These are phyloP conservation scores for Margaritifera margaritifera DNA, from an alignment of 2,888 invertebrate genomes.

Conservation along the genomic window DNA sequence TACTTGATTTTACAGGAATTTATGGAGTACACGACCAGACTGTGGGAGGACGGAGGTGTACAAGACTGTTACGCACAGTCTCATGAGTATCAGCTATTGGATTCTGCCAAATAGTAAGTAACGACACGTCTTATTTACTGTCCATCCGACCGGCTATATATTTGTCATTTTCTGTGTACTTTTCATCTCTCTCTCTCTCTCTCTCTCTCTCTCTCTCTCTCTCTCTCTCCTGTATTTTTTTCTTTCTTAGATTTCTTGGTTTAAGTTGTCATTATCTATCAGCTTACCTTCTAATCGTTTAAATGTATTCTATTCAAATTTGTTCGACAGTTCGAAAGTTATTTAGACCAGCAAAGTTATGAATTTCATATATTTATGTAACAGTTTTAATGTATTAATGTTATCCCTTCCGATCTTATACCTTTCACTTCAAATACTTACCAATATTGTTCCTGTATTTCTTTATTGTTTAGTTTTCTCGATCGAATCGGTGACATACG, in stretches of 20 bases:
- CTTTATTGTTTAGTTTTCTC: constrained; percentile 79
- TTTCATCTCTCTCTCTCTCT: too few species aligned
- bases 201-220: too few species aligned
- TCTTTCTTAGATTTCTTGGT: too few species aligned
- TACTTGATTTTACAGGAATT: constrained; percentile 78
- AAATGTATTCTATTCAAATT: too few species aligned
- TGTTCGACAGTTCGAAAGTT: too few species aligned
- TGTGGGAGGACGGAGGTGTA: constrained; percentile 84
- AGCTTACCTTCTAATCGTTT: too few species aligned
- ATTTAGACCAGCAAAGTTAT: too few species aligned
- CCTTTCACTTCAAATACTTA: background rate
- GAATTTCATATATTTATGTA: background rate
- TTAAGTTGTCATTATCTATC: too few species aligned
- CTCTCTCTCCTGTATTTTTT: too few species aligned
- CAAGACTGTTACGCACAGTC: constrained; percentile 81
- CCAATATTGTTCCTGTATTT: background rate
- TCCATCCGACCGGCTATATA: too few species aligned
- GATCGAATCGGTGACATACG: constrained; percentile 81
- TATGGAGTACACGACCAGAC: constrained; percentile 79
- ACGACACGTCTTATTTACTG: background rate
- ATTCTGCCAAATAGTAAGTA: constrained; percentile 88
- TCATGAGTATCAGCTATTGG: constrained; percentile 85
- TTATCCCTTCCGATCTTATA: background rate
- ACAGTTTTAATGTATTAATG: background rate
- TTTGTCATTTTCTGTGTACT: too few species aligned